Evolutionary conservation across 92 coral and sea anemone species (phyloP).

Genomic region (Muricea muricata): DNA sequence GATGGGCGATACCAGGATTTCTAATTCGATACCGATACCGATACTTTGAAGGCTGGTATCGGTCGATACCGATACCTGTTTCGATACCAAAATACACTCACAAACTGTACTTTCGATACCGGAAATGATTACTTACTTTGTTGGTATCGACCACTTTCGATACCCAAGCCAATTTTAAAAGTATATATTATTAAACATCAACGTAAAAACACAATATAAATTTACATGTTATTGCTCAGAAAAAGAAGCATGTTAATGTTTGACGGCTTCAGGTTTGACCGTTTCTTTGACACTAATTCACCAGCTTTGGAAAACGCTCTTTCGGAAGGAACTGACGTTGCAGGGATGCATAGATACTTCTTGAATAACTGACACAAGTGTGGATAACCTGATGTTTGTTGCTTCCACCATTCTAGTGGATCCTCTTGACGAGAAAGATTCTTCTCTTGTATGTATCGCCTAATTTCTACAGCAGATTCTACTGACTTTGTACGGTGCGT

Average conservation of each 20-base stretch:
- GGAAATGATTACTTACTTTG: not conserved
- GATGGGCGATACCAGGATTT: slow-evolving; percentile 8
- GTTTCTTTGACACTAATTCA: not conserved
- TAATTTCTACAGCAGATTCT: slow-evolving; percentile 4
- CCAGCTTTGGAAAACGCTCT: not conserved
- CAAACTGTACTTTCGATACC: not conserved
- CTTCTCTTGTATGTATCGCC: slow-evolving; percentile 16
- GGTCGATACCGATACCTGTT: not conserved
- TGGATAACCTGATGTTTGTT: not conserved
- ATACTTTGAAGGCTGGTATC: not conserved
- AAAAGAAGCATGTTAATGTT: slow-evolving; percentile 3
- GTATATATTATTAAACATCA: not conserved
- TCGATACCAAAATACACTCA: not conserved
- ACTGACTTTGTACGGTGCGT: not conserved
- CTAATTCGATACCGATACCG: not conserved
- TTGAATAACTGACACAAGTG: not conserved
- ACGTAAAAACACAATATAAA: not conserved
- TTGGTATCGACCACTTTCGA: not conserved
- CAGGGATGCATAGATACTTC: not conserved
- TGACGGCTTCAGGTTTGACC: not conserved
- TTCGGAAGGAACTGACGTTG: not conserved
- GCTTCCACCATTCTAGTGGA: not conserved
- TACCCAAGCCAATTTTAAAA: not conserved
- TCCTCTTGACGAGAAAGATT: not conserved
- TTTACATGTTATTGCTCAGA: not conserved